Evolutionary conservation across 2,113 vertebrate genomes (phyloP).

Genomic region (Tretioscincus oriximinensis): DNA sequence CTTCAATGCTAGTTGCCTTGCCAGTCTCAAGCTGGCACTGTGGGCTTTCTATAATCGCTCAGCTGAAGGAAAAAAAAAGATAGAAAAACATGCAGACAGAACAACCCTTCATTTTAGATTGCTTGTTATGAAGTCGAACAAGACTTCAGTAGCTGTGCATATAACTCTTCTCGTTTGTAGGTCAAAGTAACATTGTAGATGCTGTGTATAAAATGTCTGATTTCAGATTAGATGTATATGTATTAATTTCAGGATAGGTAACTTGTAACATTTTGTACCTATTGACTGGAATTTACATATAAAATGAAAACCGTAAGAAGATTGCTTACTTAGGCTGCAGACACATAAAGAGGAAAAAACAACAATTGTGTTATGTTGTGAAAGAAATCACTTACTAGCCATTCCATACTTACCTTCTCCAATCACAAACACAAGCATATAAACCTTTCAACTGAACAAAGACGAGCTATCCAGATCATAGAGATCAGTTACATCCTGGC

Average conservation of each 20-base stretch:
- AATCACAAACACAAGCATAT: too few relatives aligned
- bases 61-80: slow-evolving; percentile 39
- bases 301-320: background rate
- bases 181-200: slow-evolving; percentile 43
- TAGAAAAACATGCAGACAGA: slow-evolving; percentile 53
- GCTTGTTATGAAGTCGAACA: slow-evolving; percentile 68
- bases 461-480: too few relatives aligned
- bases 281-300: slow-evolving; percentile 35
- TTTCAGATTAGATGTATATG: background rate
- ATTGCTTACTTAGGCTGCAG: background rate
- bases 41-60: slow-evolving; percentile 77
- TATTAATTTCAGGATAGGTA: slow-evolving; percentile 40
- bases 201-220: slow-evolving; percentile 27
- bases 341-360: too few relatives aligned
- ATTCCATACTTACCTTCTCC: too few relatives aligned
- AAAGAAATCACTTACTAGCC: too few relatives aligned
- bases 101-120: slow-evolving; percentile 68
- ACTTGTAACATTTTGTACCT: slow-evolving; percentile 61
- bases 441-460: too few relatives aligned
- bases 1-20: slow-evolving; percentile 71
- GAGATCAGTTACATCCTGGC: too few relatives aligned
- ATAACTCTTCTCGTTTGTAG: slow-evolving; percentile 39
- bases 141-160: slow-evolving; percentile 50
- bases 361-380: too few relatives aligned
- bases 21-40: slow-evolving; percentile 83